Conservation (phyloP, 1,140 invertebrate species). For the Macrobrachium nipponense region DNA sequence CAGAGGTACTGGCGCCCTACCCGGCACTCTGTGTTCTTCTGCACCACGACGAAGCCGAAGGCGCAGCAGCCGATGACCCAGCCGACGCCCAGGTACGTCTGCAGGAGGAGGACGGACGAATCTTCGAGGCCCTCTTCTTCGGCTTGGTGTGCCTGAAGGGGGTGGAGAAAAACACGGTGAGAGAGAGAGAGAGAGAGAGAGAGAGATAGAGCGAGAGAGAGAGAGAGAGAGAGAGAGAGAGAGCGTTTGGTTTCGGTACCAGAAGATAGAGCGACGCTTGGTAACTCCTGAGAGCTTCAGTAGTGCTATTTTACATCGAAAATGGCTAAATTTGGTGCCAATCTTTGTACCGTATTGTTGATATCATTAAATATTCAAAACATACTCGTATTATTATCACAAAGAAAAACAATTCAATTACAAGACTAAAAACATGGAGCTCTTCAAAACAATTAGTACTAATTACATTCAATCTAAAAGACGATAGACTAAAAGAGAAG, state of each 20-base stretch:
- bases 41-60: slow-evolving; percentile 84
- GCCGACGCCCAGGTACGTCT: slow-evolving; percentile 83
- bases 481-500: no score
- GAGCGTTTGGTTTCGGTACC: background rate
- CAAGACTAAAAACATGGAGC: no score
- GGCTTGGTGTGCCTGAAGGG: slow-evolving; percentile 77
- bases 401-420: no score
- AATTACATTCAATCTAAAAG: no score
- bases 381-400: no score
- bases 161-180: background rate
- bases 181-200: background rate
- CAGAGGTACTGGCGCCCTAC: slow-evolving; percentile 88
- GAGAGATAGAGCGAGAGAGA: background rate
- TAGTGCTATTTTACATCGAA: no score
- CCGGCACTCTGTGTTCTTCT: slow-evolving; percentile 84
- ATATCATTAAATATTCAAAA: no score
- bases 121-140: slow-evolving; percentile 75
- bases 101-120: slow-evolving; percentile 77
- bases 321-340: no score
- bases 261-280: background rate
- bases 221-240: background rate
- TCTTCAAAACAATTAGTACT: no score
- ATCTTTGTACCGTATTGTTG: no score
- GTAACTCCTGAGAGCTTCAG: background rate
- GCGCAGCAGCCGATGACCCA: slow-evolving; percentile 84